phyloP scores from a whole-genome alignment of 2,797 vertebrate genomes.

The Dendrocincla tyrannina region DNA sequence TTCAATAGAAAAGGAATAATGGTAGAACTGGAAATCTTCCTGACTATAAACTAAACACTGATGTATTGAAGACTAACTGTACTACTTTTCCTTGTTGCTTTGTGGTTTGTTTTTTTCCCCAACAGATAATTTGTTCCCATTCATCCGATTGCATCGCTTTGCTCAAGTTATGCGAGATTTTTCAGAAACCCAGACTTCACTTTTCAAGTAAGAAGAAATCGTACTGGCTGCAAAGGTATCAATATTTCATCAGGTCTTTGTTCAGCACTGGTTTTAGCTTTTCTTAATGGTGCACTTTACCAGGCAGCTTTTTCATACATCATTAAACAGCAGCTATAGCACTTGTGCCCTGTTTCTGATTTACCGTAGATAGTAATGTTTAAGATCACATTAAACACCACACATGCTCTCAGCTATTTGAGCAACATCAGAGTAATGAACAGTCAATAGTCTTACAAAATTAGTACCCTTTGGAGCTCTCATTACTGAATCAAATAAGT shows the following conservation, averaged over 20 bases:
- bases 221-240: constrained; percentile 82
- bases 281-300: constrained; percentile 91
- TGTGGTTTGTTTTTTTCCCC: not conserved
- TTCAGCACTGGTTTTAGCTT: constrained; percentile 82
- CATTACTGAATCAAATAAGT: constrained; percentile 67
- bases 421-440: constrained; percentile 74
- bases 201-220: constrained; percentile 74
- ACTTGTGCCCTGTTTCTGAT: constrained; percentile 75
- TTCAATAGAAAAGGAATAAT: not conserved
- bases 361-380: constrained; percentile 76
- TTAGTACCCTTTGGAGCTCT: constrained; percentile 68
- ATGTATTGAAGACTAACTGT: not conserved
- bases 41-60: not conserved
- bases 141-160: not conserved
- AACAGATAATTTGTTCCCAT: not conserved
- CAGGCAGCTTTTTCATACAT: constrained; percentile 83
- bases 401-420: constrained; percentile 72
- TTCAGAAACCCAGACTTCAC: constrained; percentile 10
- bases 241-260: constrained; percentile 89
- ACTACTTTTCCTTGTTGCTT: not conserved
- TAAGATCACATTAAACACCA: constrained; percentile 77
- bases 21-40: not conserved
- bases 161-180: constrained; percentile 7
- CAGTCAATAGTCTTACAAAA: constrained; percentile 73
- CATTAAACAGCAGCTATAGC: constrained; percentile 78